Conservation (phyloP, 23 tunicate genomes). For the Halocynthia roretzi region DNA sequence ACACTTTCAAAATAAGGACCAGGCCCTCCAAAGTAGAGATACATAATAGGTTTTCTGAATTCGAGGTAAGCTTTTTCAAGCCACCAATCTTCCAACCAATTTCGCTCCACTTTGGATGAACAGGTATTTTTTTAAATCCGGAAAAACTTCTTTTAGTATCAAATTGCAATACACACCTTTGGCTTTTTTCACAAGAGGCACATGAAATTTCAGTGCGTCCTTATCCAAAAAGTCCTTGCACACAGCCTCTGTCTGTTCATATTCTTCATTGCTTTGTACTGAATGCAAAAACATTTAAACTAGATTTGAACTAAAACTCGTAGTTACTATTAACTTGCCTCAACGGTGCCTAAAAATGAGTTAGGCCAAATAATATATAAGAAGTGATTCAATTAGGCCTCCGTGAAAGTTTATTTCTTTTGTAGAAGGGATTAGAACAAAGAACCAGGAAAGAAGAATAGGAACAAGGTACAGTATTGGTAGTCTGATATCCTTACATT, state of each 20-base stretch:
- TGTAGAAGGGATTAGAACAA: too few relatives aligned
- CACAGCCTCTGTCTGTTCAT: conserved; percentile 34
- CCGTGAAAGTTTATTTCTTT: too few relatives aligned
- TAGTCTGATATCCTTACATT: too few relatives aligned
- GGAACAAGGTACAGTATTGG: too few relatives aligned
- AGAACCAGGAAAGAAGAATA: too few relatives aligned
- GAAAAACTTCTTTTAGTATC: not conserved
- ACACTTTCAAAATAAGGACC: conserved; percentile 56
- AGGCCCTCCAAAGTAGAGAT: conserved; percentile 73
- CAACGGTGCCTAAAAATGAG: too few relatives aligned
- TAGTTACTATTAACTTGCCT: not conserved
- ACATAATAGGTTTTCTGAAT: conserved; percentile 41
- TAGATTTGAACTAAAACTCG: not conserved
- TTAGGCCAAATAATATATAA: too few relatives aligned
- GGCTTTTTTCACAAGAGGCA: conserved; percentile 45
- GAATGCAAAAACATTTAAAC: not conserved
- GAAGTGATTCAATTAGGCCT: too few relatives aligned
- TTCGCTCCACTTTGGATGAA: conserved; percentile 9
- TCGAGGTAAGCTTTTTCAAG: conserved; percentile 59
- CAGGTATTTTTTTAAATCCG: not conserved
- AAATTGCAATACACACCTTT: conserved; percentile 5
- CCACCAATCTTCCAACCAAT: conserved; percentile 97
- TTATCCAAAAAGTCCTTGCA: conserved; percentile 43
- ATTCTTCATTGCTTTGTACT: conserved; percentile 65
- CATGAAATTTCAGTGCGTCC: conserved; percentile 50